These are phyloP conservation scores for Stomatorhinus ivindoensis DNA, from an alignment of 2,113 vertebrate species.

Conservation along the genomic window DNA sequence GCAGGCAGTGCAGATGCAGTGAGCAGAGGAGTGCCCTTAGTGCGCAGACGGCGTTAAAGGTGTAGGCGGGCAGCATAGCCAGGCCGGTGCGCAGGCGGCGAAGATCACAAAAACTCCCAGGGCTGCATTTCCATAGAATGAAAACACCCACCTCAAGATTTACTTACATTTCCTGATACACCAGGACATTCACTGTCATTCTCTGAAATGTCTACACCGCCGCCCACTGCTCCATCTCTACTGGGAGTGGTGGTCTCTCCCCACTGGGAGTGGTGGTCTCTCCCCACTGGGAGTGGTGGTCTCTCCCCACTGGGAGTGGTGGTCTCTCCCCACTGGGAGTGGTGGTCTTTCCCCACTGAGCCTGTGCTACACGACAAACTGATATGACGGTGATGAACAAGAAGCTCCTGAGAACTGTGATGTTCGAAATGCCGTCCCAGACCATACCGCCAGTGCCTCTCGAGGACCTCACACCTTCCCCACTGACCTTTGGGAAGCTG, in stretches of 20 bases:
- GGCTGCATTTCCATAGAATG: background rate
- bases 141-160: background rate
- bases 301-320: background rate
- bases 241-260: background rate
- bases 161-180: background rate
- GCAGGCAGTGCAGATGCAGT: background rate
- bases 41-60: background rate
- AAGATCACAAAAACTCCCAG: background rate
- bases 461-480: background rate
- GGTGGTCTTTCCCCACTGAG: background rate
- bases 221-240: background rate
- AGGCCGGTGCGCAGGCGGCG: background rate
- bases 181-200: background rate
- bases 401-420: background rate
- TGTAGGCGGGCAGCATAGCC: background rate
- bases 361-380: background rate
- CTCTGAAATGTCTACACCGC: background rate
- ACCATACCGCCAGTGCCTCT: background rate
- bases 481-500: background rate
- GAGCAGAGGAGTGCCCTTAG: background rate
- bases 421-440: background rate
- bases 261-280: background rate
- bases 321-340: background rate
- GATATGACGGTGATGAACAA: background rate
- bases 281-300: background rate